Base-by-base conservation (phyloP, 1,140 invertebrate genomes). In the Lasaia peninsularis region DNA sequence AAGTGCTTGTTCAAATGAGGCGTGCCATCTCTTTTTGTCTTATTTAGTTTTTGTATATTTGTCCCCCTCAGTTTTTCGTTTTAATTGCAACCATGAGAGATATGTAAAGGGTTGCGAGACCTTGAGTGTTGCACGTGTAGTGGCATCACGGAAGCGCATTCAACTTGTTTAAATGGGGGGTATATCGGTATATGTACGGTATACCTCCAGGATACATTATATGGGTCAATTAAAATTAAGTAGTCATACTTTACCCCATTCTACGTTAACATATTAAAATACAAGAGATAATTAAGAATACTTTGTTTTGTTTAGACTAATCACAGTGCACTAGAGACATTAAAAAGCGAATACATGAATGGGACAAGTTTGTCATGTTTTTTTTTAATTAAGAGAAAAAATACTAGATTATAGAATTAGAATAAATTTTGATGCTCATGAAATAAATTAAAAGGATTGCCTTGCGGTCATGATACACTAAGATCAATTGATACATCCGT, bases 51-150 rank as follows among this genome's bases (percentile, higher is more conserved):
- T 49, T 67, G 65, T 81, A 67, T 58, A 48, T 62, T 54, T 69
- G 67, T 80, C 69, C 63, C 70, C 51, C 61, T 82, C 77, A 60
- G 78, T 81, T 85, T 87, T 86, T 85, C 80, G 85, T 88, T 86
- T 86, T 88, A 88, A 88, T 88, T 88, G 85, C 82, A 76, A 81
- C 73, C 74, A 77, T 70, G 80, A 85, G 83, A 87, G 84, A 81
- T 78, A 79, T 81, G 78, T 77, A 84, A 80, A 81, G 80, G 82
- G 85, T 84, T 80, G 73, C 65, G 66, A 73, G 82, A 83, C 82
- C 82, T 86, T 83, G 80, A 87, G 84, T 87, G 75, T 77, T 75
- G 69, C 85, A 86, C 82, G 85, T 85, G 82, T 71, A 85, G 71
- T 61, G 68, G 69, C 72, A 67, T 62, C 69, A 63, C 71, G 80